Base-by-base conservation (phyloP, 2,888 invertebrate genomes). In the Drosophila prolongata region DNA sequence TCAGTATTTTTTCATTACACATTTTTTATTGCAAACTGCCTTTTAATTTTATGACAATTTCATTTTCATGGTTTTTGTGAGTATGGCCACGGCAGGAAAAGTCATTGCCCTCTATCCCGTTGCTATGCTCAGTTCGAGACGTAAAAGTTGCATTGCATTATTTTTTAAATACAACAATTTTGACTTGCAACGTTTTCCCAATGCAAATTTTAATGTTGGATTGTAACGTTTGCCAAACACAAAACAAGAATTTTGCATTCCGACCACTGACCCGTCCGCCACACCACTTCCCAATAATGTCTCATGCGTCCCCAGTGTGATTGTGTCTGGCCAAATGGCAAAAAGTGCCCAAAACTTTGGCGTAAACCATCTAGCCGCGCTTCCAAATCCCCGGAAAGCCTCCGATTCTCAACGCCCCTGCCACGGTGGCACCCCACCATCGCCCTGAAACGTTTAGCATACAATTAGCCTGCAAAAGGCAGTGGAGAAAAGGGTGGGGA, bases 401-500 rank as follows among this genome's bases (percentile, higher is more conserved):
- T 46, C 65, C 72, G 44, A 38, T 59, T 71, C 43, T 59, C 37
- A 40, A 38, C 34, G 38, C 53, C 42, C 34, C 46, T 44, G 24
- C 6, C 58, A 34, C 27, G 19, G 60, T 35, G 61, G 60, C 60
- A 34, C 40, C 16, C 49, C 24, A 49, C 6, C 54, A 16, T 61
- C 47, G 43, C 69, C 79, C 62, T 65, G 27, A 80, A 89, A 75
- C 80, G 89, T 84, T 90, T 81, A 87, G 80, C 90, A 87, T 89
- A 89, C 87, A 90, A 89, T 90, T 90, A 89, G 90, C 85, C 87
- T 53, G 74, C 53, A 87, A 79, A 84, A 75, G 78, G 80, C 87
- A 72, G 62, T 62, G 62, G 19, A 44, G 27, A 8, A 27, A 27
- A 3, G 44, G 27, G 1, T 0, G 24, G n/a, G 24, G 42, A 47